These are phyloP conservation scores for Arctocebus calabarensis DNA, from an alignment of 2,797 vertebrate genomes.

Conservation along the genomic window DNA sequence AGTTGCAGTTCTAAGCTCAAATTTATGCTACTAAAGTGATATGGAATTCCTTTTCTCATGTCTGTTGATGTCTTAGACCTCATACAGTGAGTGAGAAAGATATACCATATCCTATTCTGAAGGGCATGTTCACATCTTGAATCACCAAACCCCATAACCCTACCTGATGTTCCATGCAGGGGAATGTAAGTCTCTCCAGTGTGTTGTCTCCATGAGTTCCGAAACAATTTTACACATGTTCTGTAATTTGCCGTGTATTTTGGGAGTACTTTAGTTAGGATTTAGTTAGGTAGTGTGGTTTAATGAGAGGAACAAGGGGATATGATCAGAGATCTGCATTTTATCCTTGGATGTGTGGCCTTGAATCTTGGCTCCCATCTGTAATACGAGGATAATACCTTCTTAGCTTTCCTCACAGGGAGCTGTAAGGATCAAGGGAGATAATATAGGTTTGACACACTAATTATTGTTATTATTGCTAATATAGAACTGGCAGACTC, in stretches of 20 bases:
- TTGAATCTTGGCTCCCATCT: constrained; percentile 1
- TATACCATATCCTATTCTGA: not conserved
- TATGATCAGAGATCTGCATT: not conserved
- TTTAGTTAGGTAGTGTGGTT: constrained; percentile 1
- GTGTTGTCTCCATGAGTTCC: not conserved
- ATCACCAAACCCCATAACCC: not conserved
- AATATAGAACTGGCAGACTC: not conserved
- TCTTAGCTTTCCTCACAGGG: not conserved
- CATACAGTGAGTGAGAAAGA: not conserved
- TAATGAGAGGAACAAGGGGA: not conserved
- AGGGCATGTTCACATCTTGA: not conserved
- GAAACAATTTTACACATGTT: not conserved
- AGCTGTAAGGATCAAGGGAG: not conserved
- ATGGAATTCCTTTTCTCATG: not conserved
- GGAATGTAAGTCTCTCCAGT: not conserved
- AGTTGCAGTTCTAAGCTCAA: not conserved
- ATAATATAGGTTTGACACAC: not conserved
- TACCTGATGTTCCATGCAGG: not conserved
- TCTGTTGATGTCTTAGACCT: not conserved
- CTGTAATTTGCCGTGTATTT: not conserved
- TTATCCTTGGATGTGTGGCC: not conserved
- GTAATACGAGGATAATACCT: not conserved
- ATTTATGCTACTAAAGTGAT: not conserved
- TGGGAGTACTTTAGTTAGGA: not conserved
- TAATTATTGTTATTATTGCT: not conserved